phyloP scores from a whole-genome alignment of 2,113 vertebrate genomes.

The Hipposideros armiger region DNA sequence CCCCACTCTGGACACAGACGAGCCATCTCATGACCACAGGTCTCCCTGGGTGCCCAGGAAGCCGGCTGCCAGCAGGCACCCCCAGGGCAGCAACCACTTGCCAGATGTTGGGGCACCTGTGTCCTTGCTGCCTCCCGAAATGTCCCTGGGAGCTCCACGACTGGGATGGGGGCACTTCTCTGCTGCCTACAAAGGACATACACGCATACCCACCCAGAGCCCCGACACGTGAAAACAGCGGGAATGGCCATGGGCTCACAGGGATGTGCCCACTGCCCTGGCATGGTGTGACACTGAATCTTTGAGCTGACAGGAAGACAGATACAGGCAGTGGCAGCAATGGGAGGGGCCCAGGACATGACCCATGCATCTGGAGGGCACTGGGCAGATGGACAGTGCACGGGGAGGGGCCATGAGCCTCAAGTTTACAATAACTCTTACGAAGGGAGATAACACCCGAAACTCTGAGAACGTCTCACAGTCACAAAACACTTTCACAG shows the following conservation, averaged over 20 bases:
- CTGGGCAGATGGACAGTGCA: background rate
- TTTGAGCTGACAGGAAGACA: background rate
- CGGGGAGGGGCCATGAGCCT: no score
- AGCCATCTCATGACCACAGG: fast-evolving
- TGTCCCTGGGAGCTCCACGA: background rate
- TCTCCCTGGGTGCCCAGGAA: background rate
- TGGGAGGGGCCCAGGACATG: background rate
- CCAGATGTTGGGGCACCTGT: background rate
- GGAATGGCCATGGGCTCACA: background rate
- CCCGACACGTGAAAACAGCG: background rate
- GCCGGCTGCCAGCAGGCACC: no score
- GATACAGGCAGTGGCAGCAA: fast-evolving
- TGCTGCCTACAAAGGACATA: background rate
- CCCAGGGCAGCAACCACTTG: background rate
- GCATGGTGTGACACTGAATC: background rate
- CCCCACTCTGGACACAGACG: background rate
- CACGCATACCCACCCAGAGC: background rate
- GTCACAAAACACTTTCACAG: background rate
- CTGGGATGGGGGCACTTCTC: background rate
- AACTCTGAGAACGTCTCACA: fast-evolving
- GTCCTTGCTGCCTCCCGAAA: background rate
- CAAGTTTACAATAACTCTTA: background rate
- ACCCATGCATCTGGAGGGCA: fast-evolving
- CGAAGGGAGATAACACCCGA: background rate
- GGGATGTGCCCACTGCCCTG: background rate